Percentiles rank a stretch among this genome's conserved stretches.
These are phyloP conservation scores for Athetis lepigone DNA, from an alignment of 2,888 invertebrate genomes.

Conservation along the genomic window DNA sequence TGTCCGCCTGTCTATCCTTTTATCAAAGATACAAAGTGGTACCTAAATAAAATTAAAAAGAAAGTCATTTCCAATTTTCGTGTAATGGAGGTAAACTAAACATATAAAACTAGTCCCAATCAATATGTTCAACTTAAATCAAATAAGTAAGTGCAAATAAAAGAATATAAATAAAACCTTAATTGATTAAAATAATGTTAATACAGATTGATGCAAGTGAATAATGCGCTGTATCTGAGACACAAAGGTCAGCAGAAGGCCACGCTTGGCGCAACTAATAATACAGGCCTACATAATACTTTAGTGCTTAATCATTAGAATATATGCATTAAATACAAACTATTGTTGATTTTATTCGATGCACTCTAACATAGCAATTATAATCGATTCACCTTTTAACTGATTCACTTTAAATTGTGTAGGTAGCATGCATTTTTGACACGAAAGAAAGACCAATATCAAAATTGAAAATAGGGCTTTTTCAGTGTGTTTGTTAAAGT, in stretches of 20 bases:
- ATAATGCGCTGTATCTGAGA: conserved; percentile 59
- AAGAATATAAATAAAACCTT: no score
- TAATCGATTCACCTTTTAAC: conserved; percentile 19
- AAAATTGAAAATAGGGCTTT: neutral
- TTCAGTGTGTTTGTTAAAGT: neutral
- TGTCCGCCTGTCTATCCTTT: no score
- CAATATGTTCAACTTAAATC: no score
- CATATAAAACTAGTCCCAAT: no score
- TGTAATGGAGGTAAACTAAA: no score
- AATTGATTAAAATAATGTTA: conserved; percentile 14
- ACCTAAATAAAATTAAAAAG: no score
- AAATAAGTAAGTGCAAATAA: no score
- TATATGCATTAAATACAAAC: conserved; percentile 26
- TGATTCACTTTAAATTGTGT: neutral
- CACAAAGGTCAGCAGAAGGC: conserved; percentile 70
- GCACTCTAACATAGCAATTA: neutral
- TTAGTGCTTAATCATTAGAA: conserved; percentile 44
- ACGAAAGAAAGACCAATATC: neutral
- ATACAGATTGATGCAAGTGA: conserved; percentile 49
- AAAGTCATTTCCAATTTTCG: no score
- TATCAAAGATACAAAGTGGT: no score
- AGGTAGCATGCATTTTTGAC: neutral
- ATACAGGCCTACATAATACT: conserved; percentile 55
- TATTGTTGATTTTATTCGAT: conserved; percentile 24
- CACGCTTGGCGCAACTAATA: conserved; percentile 63